A percentile compares a stretch with the other conserved stretches of the same genome.
Conservation (phyloP, 92 coral and sea anemone genomes). For the Scolanthus callimorphus region DNA sequence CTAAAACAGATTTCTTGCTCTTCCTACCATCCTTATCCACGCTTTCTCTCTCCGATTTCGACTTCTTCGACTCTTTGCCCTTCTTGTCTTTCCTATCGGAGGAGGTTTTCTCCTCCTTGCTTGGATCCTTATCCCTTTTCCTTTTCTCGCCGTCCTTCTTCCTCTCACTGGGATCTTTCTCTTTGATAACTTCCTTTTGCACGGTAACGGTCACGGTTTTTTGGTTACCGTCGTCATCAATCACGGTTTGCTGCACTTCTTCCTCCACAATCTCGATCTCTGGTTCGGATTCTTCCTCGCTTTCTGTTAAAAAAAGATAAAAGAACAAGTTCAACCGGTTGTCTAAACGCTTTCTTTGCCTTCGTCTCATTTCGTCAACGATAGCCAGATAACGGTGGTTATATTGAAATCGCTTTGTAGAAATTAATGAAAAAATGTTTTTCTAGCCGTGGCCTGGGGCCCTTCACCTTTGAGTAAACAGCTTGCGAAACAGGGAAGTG, state of each 20-base stretch:
- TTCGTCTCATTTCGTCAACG: too few species aligned
- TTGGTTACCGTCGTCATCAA: conserved; percentile 76
- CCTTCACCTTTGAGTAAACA: too few species aligned
- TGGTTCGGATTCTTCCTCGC: conserved; percentile 51
- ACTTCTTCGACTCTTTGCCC: conserved; percentile 27
- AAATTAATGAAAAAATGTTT: too few species aligned
- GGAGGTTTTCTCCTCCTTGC: conserved; percentile 42
- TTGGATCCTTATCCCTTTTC: conserved; percentile 42
- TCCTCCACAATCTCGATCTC: conserved; percentile 71
- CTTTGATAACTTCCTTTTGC: conserved; percentile 49
- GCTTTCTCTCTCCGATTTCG: conserved; percentile 39
- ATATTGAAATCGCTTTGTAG: too few species aligned
- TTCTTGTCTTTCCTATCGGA: conserved; percentile 57
- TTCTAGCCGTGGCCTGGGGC: too few species aligned
- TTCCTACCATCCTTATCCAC: conserved; percentile 53
- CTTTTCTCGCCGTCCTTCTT: conserved; percentile 49
- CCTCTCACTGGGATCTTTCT: conserved; percentile 51
- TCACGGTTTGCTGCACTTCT: conserved; percentile 64
- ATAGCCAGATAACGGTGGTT: too few species aligned
- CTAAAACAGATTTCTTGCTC: conserved; percentile 39
- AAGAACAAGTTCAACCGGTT: too few species aligned
- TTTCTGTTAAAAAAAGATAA: conserved; percentile 19
- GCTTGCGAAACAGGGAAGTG: too few species aligned
- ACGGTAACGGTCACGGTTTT: conserved; percentile 73
- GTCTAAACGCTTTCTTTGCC: too few species aligned